Evolutionary conservation across 2,113 vertebrate species (phyloP).

Genomic region (Tretioscincus oriximinensis): DNA sequence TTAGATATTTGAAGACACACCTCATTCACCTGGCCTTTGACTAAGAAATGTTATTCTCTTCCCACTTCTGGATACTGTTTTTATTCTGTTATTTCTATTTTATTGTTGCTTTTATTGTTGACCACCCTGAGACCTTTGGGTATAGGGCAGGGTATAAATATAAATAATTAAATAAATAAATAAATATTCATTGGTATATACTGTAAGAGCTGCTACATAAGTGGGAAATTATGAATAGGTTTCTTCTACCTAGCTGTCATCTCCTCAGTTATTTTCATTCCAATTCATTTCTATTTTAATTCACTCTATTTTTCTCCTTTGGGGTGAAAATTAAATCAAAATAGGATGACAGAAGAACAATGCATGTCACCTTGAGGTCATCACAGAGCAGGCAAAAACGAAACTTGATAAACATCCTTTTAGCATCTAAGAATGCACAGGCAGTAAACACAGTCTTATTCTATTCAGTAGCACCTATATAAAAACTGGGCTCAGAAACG

Average conservation of each 20-base stretch:
- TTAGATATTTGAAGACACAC: no score
- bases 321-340: slow-evolving; percentile 5
- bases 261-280: neutral
- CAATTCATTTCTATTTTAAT: slow-evolving; percentile 23
- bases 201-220: neutral
- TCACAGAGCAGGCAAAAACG: no score
- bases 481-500: slow-evolving; percentile 31
- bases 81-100: no score
- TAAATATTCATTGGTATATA: neutral
- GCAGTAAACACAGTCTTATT: slow-evolving; percentile 51
- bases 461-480: slow-evolving; percentile 10
- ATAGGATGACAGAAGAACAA: neutral
- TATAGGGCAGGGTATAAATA: no score
- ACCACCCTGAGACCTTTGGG: no score
- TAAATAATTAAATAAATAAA: no score
- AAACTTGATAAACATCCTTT: no score
- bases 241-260: neutral
- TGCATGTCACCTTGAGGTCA: no score
- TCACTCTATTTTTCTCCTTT: neutral
- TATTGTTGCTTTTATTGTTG: no score
- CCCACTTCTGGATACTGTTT: no score
- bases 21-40: no score
- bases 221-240: neutral
- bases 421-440: neutral
- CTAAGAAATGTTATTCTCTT: no score